Evolutionary conservation across 2,797 vertebrate genomes (phyloP).

Genomic region (Remorina albescens): DNA sequence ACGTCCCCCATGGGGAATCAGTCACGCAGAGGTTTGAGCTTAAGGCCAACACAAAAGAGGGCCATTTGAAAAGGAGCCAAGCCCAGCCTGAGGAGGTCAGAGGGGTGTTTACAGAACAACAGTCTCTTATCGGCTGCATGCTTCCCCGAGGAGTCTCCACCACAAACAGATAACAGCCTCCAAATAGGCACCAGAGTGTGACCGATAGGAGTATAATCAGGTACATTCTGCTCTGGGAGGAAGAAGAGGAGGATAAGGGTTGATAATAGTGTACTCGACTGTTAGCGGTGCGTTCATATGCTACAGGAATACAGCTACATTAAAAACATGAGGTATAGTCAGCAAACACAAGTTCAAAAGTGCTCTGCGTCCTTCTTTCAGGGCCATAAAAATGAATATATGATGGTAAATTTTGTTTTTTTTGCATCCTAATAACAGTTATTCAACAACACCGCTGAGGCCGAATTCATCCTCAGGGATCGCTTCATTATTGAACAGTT

Average conservation of each 20-base stretch:
- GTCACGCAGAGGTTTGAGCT: conserved; percentile 68
- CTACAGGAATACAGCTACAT: conserved; percentile 34
- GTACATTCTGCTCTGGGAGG: conserved; percentile 69
- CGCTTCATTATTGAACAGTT: conserved; percentile 82
- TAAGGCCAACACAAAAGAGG: conserved; percentile 61
- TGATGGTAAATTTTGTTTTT: background rate
- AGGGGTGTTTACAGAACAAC: conserved; percentile 83
- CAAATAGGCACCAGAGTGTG: conserved; percentile 74
- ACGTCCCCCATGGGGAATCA: conserved; percentile 58
- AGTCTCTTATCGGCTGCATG: conserved; percentile 70
- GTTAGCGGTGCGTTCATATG: conserved; percentile 50
- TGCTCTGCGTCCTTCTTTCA: background rate
- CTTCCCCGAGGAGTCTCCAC: conserved; percentile 74
- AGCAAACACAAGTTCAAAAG: conserved; percentile 17
- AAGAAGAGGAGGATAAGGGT: conserved; percentile 54
- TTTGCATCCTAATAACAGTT: conserved; percentile 30
- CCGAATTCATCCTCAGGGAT: conserved; percentile 64
- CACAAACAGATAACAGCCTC: conserved; percentile 75
- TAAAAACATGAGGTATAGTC: conserved; percentile 9
- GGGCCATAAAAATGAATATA: conserved; percentile 16
- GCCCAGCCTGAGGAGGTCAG: conserved; percentile 73
- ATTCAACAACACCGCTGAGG: conserved; percentile 39
- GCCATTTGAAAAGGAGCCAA: conserved; percentile 66
- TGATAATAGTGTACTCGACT: conserved; percentile 55
- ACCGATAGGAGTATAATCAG: conserved; percentile 78